phyloP scores from a whole-genome alignment of 2,797 vertebrate species.

The Myripristis murdjan region DNA sequence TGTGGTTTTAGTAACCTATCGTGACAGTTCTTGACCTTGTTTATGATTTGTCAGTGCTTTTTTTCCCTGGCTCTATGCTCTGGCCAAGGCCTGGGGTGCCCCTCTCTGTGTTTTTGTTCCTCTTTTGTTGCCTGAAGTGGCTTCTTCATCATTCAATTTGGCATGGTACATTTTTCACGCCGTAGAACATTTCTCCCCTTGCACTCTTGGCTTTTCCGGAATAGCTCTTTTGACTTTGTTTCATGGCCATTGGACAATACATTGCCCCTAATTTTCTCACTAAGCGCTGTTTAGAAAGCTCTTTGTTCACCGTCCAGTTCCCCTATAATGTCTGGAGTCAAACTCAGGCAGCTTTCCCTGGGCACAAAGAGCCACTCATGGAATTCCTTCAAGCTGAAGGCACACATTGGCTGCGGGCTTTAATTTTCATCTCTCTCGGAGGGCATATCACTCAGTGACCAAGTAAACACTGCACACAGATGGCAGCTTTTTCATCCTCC shows the following conservation, averaged over 20 bases:
- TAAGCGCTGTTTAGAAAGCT: neutral
- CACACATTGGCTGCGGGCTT: neutral
- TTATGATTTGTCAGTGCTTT: neutral
- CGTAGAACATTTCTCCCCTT: neutral
- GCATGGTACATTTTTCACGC: conserved; percentile 1
- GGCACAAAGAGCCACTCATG: neutral
- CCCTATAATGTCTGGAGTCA: neutral
- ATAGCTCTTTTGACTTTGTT: neutral
- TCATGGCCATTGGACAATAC: conserved; percentile 1
- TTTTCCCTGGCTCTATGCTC: neutral
- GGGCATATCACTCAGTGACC: neutral
- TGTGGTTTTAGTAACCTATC: conserved; percentile 2
- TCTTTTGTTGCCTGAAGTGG: conserved; percentile 12
- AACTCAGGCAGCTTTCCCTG: neutral
- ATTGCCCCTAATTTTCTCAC: conserved; percentile 8
- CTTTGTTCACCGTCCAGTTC: neutral
- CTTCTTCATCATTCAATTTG: conserved; percentile 20
- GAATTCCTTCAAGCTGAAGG: neutral
- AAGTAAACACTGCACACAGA: conserved; percentile 14
- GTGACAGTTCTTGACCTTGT: conserved; percentile 31
- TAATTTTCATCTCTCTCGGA: neutral
- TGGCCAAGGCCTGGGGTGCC: neutral
- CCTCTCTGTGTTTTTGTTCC: conserved; percentile 3
- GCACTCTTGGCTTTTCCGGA: neutral
- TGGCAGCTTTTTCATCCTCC: conserved; percentile 5